Evolutionary conservation across 2,888 invertebrate genomes (phyloP), one percentile per base, ranked within the genome.

Genomic region (Acanthosepion lycidas): DNA sequence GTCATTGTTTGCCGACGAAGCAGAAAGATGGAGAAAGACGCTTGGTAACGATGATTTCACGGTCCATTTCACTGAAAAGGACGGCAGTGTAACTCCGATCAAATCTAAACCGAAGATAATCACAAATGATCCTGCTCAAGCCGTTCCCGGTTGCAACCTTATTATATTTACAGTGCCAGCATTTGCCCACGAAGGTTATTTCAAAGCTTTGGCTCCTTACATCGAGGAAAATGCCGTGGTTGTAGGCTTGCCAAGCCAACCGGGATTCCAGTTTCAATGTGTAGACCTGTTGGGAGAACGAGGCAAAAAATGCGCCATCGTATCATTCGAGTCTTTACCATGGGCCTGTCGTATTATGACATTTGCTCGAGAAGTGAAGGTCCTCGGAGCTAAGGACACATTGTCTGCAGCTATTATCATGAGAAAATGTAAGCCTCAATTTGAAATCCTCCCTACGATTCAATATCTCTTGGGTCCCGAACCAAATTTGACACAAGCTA

Each of bases 121-220:
- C 28, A 96, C 96, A 8, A 96, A 96, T 23, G 96, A 96, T 93
- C 96, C 96, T 0, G 95, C 94, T 12, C 94, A 94, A 33, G 96
- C 96, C 0, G 95, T 96, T 92, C 95, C 96, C 2, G 96, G 96
- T 15, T 96, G 95, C 4, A 96, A 96, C 93, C 95, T 96, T 42
- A 95, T 97, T 26, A 96, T 96, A 51, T 95, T 97, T 93, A 95
- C 96, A 0, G 96, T 97, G 4, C 97, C 97, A 23, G 97, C 96
- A 0, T 97, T 96, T 94, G 97, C 96, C 4, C 97, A 97, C 95
- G 95, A 95, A 91, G 95, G 95, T 92, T 97, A 97, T 94, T 95
- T 97, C 55, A 94, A 95, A 49, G 96, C 95, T 12, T 95, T 97
- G 51, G 95, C 95, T 53, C 95, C 96, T 9, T 95, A 95, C 92